phyloP scores from a whole-genome alignment of 2,797 vertebrate genomes.

The Sphaeramia orbicularis region DNA sequence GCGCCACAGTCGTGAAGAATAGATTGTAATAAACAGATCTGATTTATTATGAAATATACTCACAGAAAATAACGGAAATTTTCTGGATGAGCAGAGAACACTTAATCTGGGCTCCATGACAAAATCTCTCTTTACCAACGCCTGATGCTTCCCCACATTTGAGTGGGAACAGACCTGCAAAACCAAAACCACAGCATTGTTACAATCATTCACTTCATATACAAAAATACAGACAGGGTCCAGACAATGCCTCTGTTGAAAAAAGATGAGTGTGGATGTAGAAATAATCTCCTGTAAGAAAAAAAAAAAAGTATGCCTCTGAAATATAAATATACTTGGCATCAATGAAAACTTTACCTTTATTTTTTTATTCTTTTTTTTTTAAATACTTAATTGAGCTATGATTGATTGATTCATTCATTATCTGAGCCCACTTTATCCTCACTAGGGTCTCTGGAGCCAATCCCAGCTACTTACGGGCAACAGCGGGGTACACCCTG shows the following conservation, averaged over 20 bases:
- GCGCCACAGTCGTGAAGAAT: not conserved
- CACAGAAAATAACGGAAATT: conserved; percentile 86
- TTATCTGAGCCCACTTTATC: too few species aligned
- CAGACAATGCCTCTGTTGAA: not conserved
- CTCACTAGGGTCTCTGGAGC: too few species aligned
- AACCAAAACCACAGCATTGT: not conserved
- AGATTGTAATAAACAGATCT: not conserved
- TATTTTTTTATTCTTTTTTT: too few species aligned
- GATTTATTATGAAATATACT: conserved; percentile 63
- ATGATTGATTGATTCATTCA: too few species aligned
- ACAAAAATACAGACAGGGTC: not conserved
- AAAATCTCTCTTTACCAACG: conserved; percentile 80
- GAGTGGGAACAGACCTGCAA: conserved; percentile 40
- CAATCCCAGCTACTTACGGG: too few species aligned
- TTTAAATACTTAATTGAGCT: too few species aligned
- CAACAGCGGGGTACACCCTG: too few species aligned
- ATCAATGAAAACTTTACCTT: too few species aligned
- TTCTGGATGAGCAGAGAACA: conserved; percentile 75
- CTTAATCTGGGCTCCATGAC: conserved; percentile 91
- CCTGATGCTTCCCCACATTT: conserved; percentile 66
- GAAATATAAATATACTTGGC: too few species aligned
- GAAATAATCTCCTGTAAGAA: not conserved
- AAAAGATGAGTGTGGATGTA: not conserved
- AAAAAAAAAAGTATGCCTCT: too few species aligned
- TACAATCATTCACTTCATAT: not conserved